Evolutionary conservation across 2,113 vertebrate species (phyloP).

Genomic region (Terrapene triunguis): DNA sequence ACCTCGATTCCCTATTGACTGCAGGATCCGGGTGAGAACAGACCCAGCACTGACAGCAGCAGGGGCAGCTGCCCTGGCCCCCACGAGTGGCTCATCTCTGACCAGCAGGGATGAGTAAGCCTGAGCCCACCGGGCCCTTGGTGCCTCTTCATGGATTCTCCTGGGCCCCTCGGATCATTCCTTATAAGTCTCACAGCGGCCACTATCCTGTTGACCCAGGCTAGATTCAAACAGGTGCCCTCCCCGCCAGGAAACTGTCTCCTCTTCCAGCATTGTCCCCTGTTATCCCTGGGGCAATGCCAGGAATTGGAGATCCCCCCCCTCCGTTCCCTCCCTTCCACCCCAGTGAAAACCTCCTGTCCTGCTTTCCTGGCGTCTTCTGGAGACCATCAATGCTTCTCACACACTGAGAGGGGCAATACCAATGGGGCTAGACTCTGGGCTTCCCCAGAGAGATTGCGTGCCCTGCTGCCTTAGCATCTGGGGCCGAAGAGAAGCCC

Average conservation of each 20-base stretch:
- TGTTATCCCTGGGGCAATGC: neutral
- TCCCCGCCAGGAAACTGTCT: neutral
- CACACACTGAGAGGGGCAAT: neutral
- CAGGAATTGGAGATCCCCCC: neutral
- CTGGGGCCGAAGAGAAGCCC: neutral
- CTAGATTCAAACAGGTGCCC: neutral
- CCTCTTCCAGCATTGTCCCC: neutral
- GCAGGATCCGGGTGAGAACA: no score
- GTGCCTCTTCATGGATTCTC: no score
- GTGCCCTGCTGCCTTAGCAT: neutral
- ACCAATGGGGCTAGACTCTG: neutral
- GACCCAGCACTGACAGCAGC: no score
- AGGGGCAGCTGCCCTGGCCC: no score
- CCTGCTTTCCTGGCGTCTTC: neutral
- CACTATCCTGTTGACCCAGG: neutral
- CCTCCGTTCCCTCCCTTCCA: neutral
- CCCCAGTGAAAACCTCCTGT: neutral
- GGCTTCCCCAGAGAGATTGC: neutral
- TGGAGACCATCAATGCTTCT: neutral
- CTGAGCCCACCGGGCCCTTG: no score
- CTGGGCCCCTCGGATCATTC: no score
- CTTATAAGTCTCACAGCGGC: no score
- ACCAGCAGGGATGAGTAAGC: no score
- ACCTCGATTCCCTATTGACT: no score
- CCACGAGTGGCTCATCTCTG: no score